Base-by-base conservation (phyloP, 2,113 vertebrate genomes). In the Tauraco erythrolophus region DNA sequence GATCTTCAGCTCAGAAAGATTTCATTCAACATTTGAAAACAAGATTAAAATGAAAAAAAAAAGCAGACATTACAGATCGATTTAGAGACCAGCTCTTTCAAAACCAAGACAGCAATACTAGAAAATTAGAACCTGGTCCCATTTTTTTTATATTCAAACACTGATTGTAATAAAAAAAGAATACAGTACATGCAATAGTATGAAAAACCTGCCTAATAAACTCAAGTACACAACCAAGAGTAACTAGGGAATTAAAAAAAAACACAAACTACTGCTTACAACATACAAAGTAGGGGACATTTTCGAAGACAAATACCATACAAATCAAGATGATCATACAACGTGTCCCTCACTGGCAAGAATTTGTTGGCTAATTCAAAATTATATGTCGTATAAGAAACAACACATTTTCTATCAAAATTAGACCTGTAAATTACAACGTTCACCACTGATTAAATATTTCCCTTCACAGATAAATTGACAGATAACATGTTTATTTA, bases 61-160 rank as follows among this genome's bases (percentile, higher is more conserved):
- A 70, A 75, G 35, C 19, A 3, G 31, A 58, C 23, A 51, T 58
- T 57, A 69, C 16, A 90, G 50, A 82, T 4, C 28, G 65, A 77
- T 80, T 92, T 90, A 93, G 97, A 96, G 97, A 91, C 95, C 84
- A 86, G 96, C 93, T 97, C 96, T 71, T 94, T 79, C 61, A 71
- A 94, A 70, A 76, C 11, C 60, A 74, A 81, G 45, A 82, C 50
- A 87, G 31, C 3, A 4, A 39, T 30, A 65, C 37, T 23, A 57
- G 69, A 89, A 80, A 74, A 88, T n/a, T 31, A 78, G 69, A 92
- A 95, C 45, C 88, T 91, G 61, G 91, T 51, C 89, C 88, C 79
- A 37, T 95, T 93, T 86, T 93, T 86, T 43, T 85, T 94, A 51
- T 90, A 90, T 33, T 91, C 71, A 83, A 88, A 94, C 68, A 95